Evolutionary conservation across 2,113 vertebrate species (phyloP), one percentile per base, ranked within the genome.

Genomic region (Calyptommatus sinebrachiatus): DNA sequence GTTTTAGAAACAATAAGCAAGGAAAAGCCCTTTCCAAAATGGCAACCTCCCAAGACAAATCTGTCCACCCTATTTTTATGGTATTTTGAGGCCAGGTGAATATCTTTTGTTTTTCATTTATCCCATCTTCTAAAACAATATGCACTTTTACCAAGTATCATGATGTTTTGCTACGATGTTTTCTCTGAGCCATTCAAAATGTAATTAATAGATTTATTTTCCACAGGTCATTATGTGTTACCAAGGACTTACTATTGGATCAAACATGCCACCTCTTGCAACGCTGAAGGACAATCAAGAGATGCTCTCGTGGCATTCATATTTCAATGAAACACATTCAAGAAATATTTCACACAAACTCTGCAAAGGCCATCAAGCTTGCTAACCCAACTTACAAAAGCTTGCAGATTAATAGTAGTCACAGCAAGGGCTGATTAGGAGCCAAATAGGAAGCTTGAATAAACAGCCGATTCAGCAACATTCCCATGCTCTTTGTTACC

Each of bases 321-420:
- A 57, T 80, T 68, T 41, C 20, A 67, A 50, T 35, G 11, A 65
- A 50, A 28, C 50, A 35, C 28, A 71, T 45, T 35, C 53, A 65
- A 11, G 9, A 31, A 21, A 67, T 73, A 29, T 73, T 73, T 35
- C 48, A 41, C 9, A 72, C 5, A 9, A 14, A 2, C 9, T 5
- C 61, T 20, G 21, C 28, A 5, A 63, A 46, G 28, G 0, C 0
- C 31, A 60, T 26, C 14, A 16, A 61, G 72, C 41, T 29, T 48
- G n/a, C 24, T 28, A 8, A 18, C n/a, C 22, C n/a, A 77, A 26
- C 63, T 29, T 18, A 70, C 0, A 0, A 2, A 28, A 1, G 61
- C 81, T 8, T 0, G 28, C n/a, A 2, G 20, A 18, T 28, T 12
- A 57, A n/a, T 72, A 7, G 21, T 57, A 46, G 81, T 4, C 45